Base-by-base conservation (phyloP, 2,797 vertebrate genomes). In the Leuciscus waleckii region DNA sequence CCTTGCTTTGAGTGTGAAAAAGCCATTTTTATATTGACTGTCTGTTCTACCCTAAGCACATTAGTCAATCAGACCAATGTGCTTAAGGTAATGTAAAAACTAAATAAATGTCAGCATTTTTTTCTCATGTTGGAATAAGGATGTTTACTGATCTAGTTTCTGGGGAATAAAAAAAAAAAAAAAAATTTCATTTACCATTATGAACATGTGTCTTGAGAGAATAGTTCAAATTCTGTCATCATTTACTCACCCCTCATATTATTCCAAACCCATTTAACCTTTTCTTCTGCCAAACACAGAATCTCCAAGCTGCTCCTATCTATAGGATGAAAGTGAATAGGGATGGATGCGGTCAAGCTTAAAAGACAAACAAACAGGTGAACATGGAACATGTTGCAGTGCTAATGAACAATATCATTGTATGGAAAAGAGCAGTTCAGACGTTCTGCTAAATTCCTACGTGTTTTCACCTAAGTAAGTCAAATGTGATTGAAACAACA, bases 1-100 rank as follows among this genome's bases (percentile, higher is more conserved):
- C 94, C 92, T 95, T 95, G 95, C 95, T 96, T 95, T 95, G 94
- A 93, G 93, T 96, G 95, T 95, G 93, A 94, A 94, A 94, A 96
- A 95, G 95, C 95, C 94, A 95, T 95, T 96, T 96, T 96, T 96
- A 94, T 95, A 96, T 94, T 94, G 93, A 94, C 93, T 95, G 94
- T 94, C 94, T 95, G 94, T 95, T 94, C 95, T 95, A 93, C 92
- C n/a, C 92, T 93, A 93, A 95, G 94, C 95, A 95, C 94, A 95
- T 93, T 91, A 91, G 92, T 94, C 93, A 79, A 93, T 91, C 88
- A 92, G 93, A 93, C 93, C 84, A 67, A 23, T 91, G 23, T 92
- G 93, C 94, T 94, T 93, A 91, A 86, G 90, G 88, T 87, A 56
- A 75, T 91, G 93, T 94, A 89, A 89, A 89, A 92, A 93, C 93